phyloP scores from a whole-genome alignment of 1,140 invertebrate genomes.

The Ceratina australensis region DNA sequence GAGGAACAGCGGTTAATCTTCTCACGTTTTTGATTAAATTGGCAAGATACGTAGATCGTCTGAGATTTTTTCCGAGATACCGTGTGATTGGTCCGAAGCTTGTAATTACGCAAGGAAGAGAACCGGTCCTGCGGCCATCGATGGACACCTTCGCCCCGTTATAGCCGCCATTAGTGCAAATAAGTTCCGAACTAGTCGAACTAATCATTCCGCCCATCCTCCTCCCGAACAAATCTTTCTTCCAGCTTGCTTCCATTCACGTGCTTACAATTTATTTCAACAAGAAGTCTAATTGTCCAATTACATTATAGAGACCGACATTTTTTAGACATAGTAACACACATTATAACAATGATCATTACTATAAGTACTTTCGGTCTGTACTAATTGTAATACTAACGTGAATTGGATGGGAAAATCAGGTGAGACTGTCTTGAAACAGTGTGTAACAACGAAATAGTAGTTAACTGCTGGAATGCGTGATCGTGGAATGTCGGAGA shows the following conservation, averaged over 20 bases:
- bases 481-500: slow-evolving; percentile 18
- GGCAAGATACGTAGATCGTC: slow-evolving; percentile 32
- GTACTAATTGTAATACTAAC: too few relatives aligned
- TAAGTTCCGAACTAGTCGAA: slow-evolving; percentile 45
- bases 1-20: slow-evolving; percentile 37
- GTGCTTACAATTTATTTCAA: too few relatives aligned
- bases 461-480: neutral
- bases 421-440: neutral
- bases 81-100: slow-evolving; percentile 57
- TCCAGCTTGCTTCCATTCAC: neutral
- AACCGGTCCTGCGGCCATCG: slow-evolving; percentile 58
- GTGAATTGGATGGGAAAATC: too few relatives aligned
- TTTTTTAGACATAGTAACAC: too few relatives aligned
- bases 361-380: too few relatives aligned
- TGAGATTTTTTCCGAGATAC: slow-evolving; percentile 51
- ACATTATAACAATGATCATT: too few relatives aligned
- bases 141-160: slow-evolving; percentile 54
- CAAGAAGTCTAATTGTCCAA: too few relatives aligned
- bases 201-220: slow-evolving; percentile 3
- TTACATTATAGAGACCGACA: too few relatives aligned
- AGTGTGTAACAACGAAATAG: too few relatives aligned
- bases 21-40: slow-evolving; percentile 24
- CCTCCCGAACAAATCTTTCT: slow-evolving; percentile 28
- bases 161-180: slow-evolving; percentile 62
- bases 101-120: slow-evolving; percentile 59